These are phyloP conservation scores for Vanessa tameamea DNA, from an alignment of 1,140 invertebrate genomes.

Conservation along the genomic window DNA sequence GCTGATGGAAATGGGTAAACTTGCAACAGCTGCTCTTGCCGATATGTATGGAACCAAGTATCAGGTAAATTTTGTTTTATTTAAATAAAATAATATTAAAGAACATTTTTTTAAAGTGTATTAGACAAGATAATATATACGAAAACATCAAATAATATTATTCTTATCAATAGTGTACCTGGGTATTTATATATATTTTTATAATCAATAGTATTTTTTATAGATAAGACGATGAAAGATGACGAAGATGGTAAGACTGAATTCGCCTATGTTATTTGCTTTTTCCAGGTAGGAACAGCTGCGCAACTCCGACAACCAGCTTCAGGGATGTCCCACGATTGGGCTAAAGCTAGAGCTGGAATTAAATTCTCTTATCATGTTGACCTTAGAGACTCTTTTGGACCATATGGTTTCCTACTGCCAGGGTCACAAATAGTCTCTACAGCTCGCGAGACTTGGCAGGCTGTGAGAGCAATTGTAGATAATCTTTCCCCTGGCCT, in stretches of 20 bases:
- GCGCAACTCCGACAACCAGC: conserved; percentile 81
- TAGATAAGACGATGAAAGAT: too few relatives aligned
- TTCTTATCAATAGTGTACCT: too few relatives aligned
- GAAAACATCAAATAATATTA: neutral
- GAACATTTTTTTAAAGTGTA: neutral
- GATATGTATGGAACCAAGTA: conserved; percentile 85
- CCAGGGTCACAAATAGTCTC: conserved; percentile 88
- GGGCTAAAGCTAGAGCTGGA: conserved; percentile 85
- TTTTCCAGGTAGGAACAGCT: conserved; percentile 72
- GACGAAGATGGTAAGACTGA: too few relatives aligned
- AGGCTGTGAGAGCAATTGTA: conserved; percentile 87
- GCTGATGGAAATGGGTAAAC: conserved; percentile 82
- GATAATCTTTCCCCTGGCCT: conserved; percentile 67
- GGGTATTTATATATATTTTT: too few relatives aligned
- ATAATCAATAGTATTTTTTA: too few relatives aligned
- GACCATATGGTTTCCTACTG: conserved; percentile 88
- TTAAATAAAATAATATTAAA: neutral
- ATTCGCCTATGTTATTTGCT: conserved; percentile 50
- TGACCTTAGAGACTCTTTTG: conserved; percentile 87
- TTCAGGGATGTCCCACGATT: conserved; percentile 87
- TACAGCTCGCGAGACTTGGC: conserved; percentile 90
- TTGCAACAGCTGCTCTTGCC: conserved; percentile 81
- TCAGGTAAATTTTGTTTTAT: conserved; percentile 59
- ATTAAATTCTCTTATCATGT: conserved; percentile 89
- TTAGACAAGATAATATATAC: neutral